phyloP scores from a whole-genome alignment of 2,888 invertebrate species.

The Dorcus parallelipipedus region DNA sequence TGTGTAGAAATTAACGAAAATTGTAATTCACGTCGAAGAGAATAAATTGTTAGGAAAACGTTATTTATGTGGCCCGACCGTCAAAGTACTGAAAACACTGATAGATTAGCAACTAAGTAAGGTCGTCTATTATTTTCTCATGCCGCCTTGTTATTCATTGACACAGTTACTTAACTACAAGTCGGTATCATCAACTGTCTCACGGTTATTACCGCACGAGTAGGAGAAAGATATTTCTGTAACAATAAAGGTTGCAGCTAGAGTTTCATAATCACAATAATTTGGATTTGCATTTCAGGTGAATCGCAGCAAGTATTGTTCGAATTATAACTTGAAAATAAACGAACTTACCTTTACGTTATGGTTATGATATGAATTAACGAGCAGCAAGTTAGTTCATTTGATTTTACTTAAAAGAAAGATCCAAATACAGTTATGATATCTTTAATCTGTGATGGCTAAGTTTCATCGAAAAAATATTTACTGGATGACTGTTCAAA shows the following conservation, averaged over 20 bases:
- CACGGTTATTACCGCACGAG: constrained; percentile 22
- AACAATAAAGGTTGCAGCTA: neutral
- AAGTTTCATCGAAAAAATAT: too few species aligned
- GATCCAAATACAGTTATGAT: too few species aligned
- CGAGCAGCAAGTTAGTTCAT: too few species aligned
- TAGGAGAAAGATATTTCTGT: constrained; percentile 11
- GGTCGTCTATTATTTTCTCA: constrained; percentile 21
- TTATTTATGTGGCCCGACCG: constrained; percentile 16
- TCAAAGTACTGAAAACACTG: constrained; percentile 14
- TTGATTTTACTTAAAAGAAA: too few species aligned
- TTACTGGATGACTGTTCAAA: too few species aligned
- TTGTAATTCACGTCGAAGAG: too few species aligned
- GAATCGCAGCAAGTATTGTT: neutral
- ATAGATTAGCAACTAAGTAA: constrained; percentile 19
- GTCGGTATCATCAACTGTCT: constrained; percentile 17
- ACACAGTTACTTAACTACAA: constrained; percentile 20
- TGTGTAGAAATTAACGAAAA: too few species aligned
- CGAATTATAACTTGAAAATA: neutral
- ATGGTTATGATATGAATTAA: neutral
- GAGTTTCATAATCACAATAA: neutral
- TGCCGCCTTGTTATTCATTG: constrained; percentile 24
- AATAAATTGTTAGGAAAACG: constrained; percentile 4
- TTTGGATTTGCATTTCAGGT: neutral
- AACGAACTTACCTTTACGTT: neutral
- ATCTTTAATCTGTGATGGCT: too few species aligned